Evolutionary conservation across 2,888 invertebrate species (phyloP), one percentile per base, ranked within the genome.

Genomic region (Eudasyphora cyanicolor): DNA sequence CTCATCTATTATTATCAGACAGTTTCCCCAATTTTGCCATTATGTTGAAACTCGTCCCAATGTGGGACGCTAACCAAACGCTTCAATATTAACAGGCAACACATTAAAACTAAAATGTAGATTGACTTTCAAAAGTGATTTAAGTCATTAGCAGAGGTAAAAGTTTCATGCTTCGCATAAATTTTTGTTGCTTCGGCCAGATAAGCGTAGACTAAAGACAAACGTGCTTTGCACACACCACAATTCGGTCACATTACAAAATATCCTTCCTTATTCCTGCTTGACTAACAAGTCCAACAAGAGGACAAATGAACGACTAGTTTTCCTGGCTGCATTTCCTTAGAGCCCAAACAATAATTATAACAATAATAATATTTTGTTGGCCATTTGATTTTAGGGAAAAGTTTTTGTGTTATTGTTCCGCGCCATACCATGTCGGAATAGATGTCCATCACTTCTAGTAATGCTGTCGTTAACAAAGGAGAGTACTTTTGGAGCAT

Each of bases 121-220:
- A 87, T 87, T 87, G 87, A 87, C 88, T 88, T 87, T 88, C 85
- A 86, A 76, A 88, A 88, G 85, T 87, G 86, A 86, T 86, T 88
- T 85, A 87, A 86, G 87, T 86, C 87, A 87, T 88, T 88, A 87
- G 57, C 32, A 76, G 8, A 81, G 64, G 76, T 76, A 67, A 73
- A 81, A 80, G 71, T 80, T 76, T 76, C 57, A 19, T 42, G 19
- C 57, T 27, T 74, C 49, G 17, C 12, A 35, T 51, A 29, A 79
- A 71, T 71, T 1, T 27, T 57, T 49, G 27, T 42, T 51, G 32
- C n/a, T 21, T 38, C 3, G 4, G 12, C 12, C 45, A 32, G n/a
- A 74, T 24, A 75, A 60, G 51, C 29, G 75, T 79, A 57, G 19
- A 60, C 77, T 57, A 54, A n/a, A 57, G 57, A 6, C 8, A 42